These are phyloP conservation scores for Caenorhabditis virilis DNA, from an alignment of 2,888 invertebrate genomes.

Conservation along the genomic window DNA sequence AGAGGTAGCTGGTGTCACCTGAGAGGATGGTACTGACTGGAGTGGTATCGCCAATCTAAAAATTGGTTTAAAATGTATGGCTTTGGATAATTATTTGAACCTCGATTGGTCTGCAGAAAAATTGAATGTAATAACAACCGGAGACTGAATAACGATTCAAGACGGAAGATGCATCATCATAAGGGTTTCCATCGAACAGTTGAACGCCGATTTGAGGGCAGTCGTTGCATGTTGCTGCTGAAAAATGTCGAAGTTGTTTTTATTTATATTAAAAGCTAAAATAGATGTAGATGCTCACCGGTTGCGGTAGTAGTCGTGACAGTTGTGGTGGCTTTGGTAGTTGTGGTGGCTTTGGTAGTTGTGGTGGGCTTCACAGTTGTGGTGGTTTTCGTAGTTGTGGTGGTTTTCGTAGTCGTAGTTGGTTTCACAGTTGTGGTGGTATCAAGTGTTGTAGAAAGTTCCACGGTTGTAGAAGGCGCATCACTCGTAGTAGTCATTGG, in stretches of 20 bases:
- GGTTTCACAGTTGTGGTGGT: slow-evolving; percentile 2
- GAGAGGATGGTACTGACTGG: slow-evolving; percentile 45
- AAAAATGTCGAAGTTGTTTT: slow-evolving; percentile 9
- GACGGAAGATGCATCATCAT: slow-evolving; percentile 47
- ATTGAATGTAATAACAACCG: slow-evolving; percentile 45
- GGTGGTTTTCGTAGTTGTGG: neutral
- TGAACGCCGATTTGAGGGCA: slow-evolving; percentile 41
- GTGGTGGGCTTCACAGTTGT: neutral
- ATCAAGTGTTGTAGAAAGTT: slow-evolving; percentile 7
- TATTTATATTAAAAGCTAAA: slow-evolving; percentile 4
- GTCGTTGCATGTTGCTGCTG: slow-evolving; percentile 33
- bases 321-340: neutral
- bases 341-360: slow-evolving; percentile 1
- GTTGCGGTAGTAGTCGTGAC: neutral
- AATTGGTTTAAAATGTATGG: neutral
- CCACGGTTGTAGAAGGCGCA: slow-evolving; percentile 9
- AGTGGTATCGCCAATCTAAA: slow-evolving; percentile 43
- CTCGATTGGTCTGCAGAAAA: slow-evolving; percentile 44
- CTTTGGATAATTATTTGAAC: slow-evolving; percentile 13
- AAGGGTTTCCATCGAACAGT: slow-evolving; percentile 41
- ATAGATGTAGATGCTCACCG: neutral
- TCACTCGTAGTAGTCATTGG: slow-evolving; percentile 12
- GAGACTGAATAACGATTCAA: slow-evolving; percentile 42
- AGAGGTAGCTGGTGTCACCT: slow-evolving; percentile 18
- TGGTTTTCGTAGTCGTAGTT: slow-evolving; percentile 8